phyloP scores from a whole-genome alignment of 2,888 invertebrate genomes.

The Leptopilina syphax region DNA sequence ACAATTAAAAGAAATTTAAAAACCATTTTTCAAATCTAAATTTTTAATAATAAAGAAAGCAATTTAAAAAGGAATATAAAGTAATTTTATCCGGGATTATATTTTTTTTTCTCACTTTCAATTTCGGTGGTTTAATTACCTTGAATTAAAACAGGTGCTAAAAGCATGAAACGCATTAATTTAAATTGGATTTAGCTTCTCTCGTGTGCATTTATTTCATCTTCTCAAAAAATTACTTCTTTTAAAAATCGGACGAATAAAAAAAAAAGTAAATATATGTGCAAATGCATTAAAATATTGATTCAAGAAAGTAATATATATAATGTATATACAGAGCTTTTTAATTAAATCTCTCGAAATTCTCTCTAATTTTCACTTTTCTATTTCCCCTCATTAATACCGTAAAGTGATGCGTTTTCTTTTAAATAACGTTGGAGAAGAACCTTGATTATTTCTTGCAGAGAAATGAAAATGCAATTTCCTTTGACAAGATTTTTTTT shows the following conservation, averaged over 20 bases:
- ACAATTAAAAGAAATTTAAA: no score
- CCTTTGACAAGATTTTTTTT: conserved; percentile 33
- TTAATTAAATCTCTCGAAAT: conserved; percentile 25
- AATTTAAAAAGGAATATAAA: neutral
- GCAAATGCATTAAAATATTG: neutral
- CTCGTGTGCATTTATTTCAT: conserved; percentile 8
- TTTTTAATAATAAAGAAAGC: neutral
- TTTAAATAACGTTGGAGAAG: conserved; percentile 15
- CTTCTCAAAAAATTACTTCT: conserved; percentile 18
- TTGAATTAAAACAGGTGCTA: conserved; percentile 7
- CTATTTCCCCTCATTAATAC: conserved; percentile 18
- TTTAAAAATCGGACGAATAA: neutral
- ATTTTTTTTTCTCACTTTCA: neutral
- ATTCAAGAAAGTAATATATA: neutral
- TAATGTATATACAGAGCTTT: neutral
- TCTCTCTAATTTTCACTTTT: conserved; percentile 17
- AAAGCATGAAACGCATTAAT: conserved; percentile 1
- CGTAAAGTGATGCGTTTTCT: conserved; percentile 30
- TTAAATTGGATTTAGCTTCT: conserved; percentile 8
- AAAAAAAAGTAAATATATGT: neutral
- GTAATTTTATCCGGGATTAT: neutral
- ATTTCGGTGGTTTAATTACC: conserved; percentile 9
- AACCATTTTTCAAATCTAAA: no score
- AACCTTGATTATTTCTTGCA: conserved; percentile 18
- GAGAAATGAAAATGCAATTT: conserved; percentile 36